A percentile compares a stretch with the other conserved stretches of the same genome.
Evolutionary conservation across 92 coral and sea anemone species (phyloP).

Genomic region (Epizoanthus stellaris): DNA sequence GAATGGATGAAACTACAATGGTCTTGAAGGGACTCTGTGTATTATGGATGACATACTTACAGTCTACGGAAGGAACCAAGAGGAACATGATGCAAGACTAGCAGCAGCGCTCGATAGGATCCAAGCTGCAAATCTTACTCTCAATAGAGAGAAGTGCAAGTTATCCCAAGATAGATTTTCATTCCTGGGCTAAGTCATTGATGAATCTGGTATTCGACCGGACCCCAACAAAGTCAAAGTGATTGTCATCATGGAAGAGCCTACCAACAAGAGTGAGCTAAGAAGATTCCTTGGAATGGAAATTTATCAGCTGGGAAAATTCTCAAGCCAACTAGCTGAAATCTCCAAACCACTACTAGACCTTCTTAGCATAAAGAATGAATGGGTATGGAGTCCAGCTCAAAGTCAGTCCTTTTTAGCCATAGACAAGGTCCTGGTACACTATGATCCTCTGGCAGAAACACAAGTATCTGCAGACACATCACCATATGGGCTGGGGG

Average conservation of each 20-base stretch:
- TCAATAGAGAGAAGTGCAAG: conserved; percentile 59
- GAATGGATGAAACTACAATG: too few species aligned
- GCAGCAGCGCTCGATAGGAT: too few species aligned
- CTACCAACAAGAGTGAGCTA: conserved; percentile 41
- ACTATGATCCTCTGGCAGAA: conserved; percentile 18
- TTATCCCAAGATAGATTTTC: conserved; percentile 43
- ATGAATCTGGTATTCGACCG: conserved; percentile 49
- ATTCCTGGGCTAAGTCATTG: conserved; percentile 54
- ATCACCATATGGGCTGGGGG: conserved; percentile 17
- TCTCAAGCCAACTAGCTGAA: conserved; percentile 28
- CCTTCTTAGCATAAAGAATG: conserved; percentile 13
- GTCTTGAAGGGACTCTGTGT: too few species aligned
- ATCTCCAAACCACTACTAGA: conserved; percentile 15
- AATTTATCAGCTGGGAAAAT: conserved; percentile 40
- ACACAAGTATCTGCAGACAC: conserved; percentile 19
- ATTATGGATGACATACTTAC: too few species aligned
- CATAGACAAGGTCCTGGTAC: conserved; percentile 4
- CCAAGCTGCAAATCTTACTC: conserved; percentile 4
- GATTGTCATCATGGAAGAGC: conserved; percentile 49
- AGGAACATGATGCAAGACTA: too few species aligned
- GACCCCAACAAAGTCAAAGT: conserved; percentile 58
- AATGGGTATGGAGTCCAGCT: conserved; percentile 22
- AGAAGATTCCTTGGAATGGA: conserved; percentile 51
- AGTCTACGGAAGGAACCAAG: too few species aligned
- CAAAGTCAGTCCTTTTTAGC: conserved; percentile 32